A percentile compares a stretch with the other conserved stretches of the same genome.
These are phyloP conservation scores for Phyllotreta striolata DNA, from an alignment of 2,888 invertebrate genomes.

Conservation along the genomic window DNA sequence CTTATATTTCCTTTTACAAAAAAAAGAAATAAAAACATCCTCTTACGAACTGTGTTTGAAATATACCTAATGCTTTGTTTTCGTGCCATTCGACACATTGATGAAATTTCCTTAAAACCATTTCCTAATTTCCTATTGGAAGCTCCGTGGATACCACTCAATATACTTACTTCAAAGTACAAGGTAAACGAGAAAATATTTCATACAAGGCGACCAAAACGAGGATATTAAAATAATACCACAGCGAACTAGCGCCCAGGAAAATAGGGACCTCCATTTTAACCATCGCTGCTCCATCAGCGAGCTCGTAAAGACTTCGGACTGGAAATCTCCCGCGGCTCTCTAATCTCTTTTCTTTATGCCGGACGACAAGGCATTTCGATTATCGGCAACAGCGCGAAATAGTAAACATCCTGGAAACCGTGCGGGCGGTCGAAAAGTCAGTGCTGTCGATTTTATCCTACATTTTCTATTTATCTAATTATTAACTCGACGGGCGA, in stretches of 20 bases:
- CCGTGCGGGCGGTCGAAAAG: conserved; percentile 24
- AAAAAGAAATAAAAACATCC: no score
- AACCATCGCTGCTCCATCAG: conserved; percentile 11
- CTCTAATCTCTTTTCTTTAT: conserved; percentile 59
- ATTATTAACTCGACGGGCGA: no score
- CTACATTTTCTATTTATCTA: no score
- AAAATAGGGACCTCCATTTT: neutral
- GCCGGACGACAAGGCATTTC: conserved; percentile 60
- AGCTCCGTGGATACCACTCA: no score
- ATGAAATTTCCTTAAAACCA: no score
- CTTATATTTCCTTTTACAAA: no score
- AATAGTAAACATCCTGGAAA: conserved; percentile 50
- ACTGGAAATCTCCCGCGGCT: conserved; percentile 48
- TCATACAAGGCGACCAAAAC: neutral
- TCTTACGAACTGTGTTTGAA: no score
- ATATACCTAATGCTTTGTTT: no score
- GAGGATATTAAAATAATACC: neutral
- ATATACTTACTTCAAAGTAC: no score
- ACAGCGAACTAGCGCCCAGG: neutral
- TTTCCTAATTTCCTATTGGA: no score
- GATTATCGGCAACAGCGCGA: conserved; percentile 59
- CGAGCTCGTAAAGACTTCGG: conserved; percentile 13
- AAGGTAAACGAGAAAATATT: no score
- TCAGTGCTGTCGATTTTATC: conserved; percentile 12
- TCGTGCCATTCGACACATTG: no score